Evolutionary conservation across 53 echinoderm and acorn worm species (phyloP).

Genomic region (Zoroaster sp.): DNA sequence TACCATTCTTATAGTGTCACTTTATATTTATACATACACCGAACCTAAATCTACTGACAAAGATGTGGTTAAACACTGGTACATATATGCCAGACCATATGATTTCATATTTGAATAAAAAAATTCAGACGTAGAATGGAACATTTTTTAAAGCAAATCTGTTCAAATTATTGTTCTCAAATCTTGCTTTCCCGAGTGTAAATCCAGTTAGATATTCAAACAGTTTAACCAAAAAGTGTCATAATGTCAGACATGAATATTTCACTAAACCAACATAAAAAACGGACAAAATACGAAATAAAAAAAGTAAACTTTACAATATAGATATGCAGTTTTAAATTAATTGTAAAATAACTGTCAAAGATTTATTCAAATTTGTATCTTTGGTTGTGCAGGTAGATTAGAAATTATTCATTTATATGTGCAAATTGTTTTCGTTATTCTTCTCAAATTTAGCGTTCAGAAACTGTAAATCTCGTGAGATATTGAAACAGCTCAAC

Average conservation of each 20-base stretch:
- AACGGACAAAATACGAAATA: background rate
- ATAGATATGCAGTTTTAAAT: background rate
- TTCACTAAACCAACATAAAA: background rate
- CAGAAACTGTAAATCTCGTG: background rate
- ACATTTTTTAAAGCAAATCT: no score
- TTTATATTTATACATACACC: slow-evolving; percentile 23
- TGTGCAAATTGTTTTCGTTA: background rate
- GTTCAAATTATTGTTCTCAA: background rate
- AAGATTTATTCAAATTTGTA: background rate
- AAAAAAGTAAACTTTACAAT: background rate
- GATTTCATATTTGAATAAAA: background rate
- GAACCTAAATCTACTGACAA: slow-evolving; percentile 37
- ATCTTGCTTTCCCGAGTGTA: background rate
- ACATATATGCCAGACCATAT: slow-evolving; percentile 10
- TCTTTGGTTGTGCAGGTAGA: background rate
- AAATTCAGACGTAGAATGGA: background rate
- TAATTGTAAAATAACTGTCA: background rate
- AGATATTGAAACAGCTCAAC: background rate
- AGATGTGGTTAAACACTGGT: slow-evolving; percentile 9
- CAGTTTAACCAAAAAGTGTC: background rate
- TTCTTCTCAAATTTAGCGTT: background rate
- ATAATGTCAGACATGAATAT: background rate
- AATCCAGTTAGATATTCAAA: background rate
- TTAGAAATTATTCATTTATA: background rate
- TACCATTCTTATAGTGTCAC: background rate